Base-by-base conservation (phyloP, 1,140 invertebrate species). In the Littorina saxatilis region DNA sequence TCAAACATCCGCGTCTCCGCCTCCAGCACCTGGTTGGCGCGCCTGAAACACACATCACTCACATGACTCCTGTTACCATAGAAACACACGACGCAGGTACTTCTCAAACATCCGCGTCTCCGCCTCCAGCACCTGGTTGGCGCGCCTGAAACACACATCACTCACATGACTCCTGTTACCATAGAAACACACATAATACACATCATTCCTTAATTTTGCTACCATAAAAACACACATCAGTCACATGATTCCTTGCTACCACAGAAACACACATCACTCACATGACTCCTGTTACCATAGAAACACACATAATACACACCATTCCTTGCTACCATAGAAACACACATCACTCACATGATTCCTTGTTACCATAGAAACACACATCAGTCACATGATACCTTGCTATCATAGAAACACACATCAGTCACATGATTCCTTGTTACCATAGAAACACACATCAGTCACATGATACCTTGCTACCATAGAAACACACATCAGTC, bases 101-200 rank as follows among this genome's bases (percentile, higher is more conserved):
- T 92, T 92, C 76, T 92, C 91, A 89, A 93, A 92, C 89, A 93
- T 92, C 61, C 90, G 86, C 32, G 91, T 93, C 80, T 92, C 92
- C 76, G 88, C 87, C 43, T 83, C 82, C 55, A 93, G 88, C 20
- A 92, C 91, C 76, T 91, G 87, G 90, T 93, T 93, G 80, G 87
- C 87, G 55, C 87, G 87, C 58, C 92, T 93, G 78, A 85, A 87
- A 39, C 55, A 66, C 37, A 74, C 82, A 75, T n/a, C n/a, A n/a
- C n/a, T n/a, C n/a, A n/a, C n/a, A n/a, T n/a, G n/a, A n/a, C n/a
- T n/a, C n/a, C n/a, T n/a, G n/a, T n/a, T n/a, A n/a, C n/a, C n/a
- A n/a, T 58, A 32, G 58, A 35, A 73, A 32, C 78, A 90, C 88
- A 82, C 90, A 84, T 87, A 92, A 81, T 92, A 92, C 76, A 92